Base-by-base conservation (phyloP, 2,113 vertebrate genomes). In the Ursus arctos region DNA sequence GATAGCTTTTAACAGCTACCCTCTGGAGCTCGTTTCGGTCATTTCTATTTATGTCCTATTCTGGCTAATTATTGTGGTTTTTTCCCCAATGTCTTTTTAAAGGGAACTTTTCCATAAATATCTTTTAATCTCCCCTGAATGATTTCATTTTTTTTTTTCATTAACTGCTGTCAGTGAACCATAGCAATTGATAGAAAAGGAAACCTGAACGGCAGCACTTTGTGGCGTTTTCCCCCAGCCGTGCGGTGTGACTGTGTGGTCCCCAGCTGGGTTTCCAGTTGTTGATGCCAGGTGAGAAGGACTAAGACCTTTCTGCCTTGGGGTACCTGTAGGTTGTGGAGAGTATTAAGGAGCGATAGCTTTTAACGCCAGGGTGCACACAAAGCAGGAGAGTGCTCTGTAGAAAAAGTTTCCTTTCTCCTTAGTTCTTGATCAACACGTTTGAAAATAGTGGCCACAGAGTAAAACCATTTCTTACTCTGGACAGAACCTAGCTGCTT, bases 101-200 rank as follows among this genome's bases (percentile, higher is more conserved):
- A 97, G 57, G 87, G 63, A 96, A 61, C 43, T 98, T 98, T 98
- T 57, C 49, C 72, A 74, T 97, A 97, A 98, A 49, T 96, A 82
- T 72, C 43, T 96, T 97, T 94, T 94, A 97, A 96, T 97, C 67
- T 98, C 81, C 18, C 72, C 1, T 94, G 95, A 97, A 76, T 95
- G 83, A 87, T 83, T 97, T 80, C 74, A 16, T 82, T 91, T 31
- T 86, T 12, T 36, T 33, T 57, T 47, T 97, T 51, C 97, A 28
- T 97, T 98, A 98, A 96, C 80, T 97, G 91, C 63, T 98, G 74
- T 96, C 95, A 94, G 36, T 95, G 96, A 98, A 61, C 88, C 47
- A 0, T 94, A 97, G 96, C 97, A 97, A 88, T 92, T 93, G 96
- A 97, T 97, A 92, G 87, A 97, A 69, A 92, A 49, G 97, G 93